phyloP scores from a whole-genome alignment of 2,113 vertebrate genomes.

The Glaucomys volans region DNA sequence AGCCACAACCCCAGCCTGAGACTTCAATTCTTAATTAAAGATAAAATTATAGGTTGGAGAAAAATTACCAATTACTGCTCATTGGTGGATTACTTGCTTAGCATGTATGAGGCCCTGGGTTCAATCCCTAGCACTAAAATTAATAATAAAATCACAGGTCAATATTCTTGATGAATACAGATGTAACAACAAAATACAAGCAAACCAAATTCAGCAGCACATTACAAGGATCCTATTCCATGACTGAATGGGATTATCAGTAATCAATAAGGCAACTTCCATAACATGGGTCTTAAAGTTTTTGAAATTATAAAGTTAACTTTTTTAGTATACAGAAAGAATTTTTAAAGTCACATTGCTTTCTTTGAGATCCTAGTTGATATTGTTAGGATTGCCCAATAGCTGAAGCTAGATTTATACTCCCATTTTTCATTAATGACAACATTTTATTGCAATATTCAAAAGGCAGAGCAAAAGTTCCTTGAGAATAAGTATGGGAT shows the following conservation, averaged over 20 bases:
- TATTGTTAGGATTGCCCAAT: background rate
- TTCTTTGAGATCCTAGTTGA: background rate
- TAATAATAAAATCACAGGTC: background rate
- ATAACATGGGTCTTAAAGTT: constrained; percentile 3
- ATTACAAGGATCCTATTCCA: background rate
- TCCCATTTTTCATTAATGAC: background rate
- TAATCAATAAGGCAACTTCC: background rate
- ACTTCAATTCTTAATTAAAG: background rate
- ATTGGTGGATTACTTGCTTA: background rate
- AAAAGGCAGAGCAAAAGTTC: background rate
- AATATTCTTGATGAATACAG: background rate
- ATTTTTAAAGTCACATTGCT: background rate
- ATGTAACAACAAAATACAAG: background rate
- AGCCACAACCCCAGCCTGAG: too few relatives aligned
- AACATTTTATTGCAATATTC: background rate
- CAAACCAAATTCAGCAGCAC: background rate
- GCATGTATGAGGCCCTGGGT: background rate
- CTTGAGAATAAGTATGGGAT: background rate
- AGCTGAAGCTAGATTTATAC: background rate
- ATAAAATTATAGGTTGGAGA: background rate
- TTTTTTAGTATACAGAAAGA: background rate
- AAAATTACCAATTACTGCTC: too few relatives aligned
- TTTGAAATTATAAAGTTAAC: constrained; percentile 18
- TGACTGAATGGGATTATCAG: background rate
- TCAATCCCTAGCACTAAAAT: background rate